Conservation (phyloP, 2,113 vertebrate species). For the Archilochus colubris region DNA sequence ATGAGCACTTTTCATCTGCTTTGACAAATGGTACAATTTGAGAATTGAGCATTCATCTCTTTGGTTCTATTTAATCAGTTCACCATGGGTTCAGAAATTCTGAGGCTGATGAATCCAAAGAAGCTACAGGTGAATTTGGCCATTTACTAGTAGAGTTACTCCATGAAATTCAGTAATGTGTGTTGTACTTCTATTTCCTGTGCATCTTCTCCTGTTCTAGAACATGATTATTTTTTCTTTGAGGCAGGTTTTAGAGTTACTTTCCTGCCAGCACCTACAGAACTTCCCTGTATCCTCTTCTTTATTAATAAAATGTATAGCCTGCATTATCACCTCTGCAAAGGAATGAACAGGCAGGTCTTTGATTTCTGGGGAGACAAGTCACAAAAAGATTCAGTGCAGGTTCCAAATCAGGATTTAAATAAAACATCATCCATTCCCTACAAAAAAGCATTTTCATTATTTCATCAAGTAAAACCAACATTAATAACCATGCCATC, state of each 20-base stretch:
- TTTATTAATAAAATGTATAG: neutral
- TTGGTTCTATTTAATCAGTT: neutral
- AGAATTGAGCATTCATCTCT: conserved; percentile 11
- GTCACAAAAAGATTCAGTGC: neutral
- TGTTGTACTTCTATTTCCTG: neutral
- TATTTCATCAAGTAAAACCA: neutral
- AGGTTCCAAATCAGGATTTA: neutral
- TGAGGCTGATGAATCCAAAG: neutral
- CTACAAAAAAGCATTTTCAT: neutral
- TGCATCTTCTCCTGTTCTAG: neutral
- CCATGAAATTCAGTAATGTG: neutral
- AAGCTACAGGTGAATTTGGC: neutral
- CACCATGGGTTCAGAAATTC: neutral
- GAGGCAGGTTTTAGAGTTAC: neutral
- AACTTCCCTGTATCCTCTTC: neutral
- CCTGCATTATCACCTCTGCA: neutral
- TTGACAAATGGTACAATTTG: conserved; percentile 24
- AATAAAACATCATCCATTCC: neutral
- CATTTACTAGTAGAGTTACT: neutral
- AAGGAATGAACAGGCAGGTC: neutral
- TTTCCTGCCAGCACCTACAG: neutral
- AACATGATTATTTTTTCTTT: neutral
- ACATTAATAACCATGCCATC: accelerated
- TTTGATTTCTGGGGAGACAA: neutral
- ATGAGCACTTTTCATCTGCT: conserved; percentile 33